These are phyloP conservation scores for Apolygus lucorum DNA, from an alignment of 1,140 invertebrate species.

Conservation along the genomic window DNA sequence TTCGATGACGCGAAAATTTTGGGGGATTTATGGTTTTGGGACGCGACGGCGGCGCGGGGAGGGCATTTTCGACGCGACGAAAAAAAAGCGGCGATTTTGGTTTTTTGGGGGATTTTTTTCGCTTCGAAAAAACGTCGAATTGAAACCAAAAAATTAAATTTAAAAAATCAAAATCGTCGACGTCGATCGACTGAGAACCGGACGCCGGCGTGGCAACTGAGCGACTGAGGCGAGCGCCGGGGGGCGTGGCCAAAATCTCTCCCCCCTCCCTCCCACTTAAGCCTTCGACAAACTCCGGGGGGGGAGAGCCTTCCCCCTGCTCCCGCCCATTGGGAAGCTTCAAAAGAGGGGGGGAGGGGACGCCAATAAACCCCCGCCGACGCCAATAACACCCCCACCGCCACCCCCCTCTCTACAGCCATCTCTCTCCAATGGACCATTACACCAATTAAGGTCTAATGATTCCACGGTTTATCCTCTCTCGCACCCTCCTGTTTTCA, in stretches of 20 bases:
- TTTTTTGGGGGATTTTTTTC: too few species aligned
- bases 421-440: not conserved
- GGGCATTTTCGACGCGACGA: too few species aligned
- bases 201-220: not conserved
- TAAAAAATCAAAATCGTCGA: not conserved
- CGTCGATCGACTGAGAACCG: not conserved
- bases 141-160: too few species aligned
- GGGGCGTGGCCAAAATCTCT: not conserved
- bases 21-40: too few species aligned
- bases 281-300: not conserved
- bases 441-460: constrained; percentile 23
- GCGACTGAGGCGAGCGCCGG: not conserved
- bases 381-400: not conserved
- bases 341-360: not conserved
- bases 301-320: not conserved
- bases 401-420: not conserved
- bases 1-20: too few species aligned
- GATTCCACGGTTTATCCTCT: constrained; percentile 19
- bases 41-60: too few species aligned
- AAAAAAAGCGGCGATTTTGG: too few species aligned
- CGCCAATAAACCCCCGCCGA: not conserved
- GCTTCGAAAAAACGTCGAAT: too few species aligned
- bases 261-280: not conserved
- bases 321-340: too few species aligned
- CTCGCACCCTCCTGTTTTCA: not conserved